Evolutionary conservation across 2,888 invertebrate species (phyloP), one percentile per base, ranked within the genome.

Genomic region (Zele albiditarsus): DNA sequence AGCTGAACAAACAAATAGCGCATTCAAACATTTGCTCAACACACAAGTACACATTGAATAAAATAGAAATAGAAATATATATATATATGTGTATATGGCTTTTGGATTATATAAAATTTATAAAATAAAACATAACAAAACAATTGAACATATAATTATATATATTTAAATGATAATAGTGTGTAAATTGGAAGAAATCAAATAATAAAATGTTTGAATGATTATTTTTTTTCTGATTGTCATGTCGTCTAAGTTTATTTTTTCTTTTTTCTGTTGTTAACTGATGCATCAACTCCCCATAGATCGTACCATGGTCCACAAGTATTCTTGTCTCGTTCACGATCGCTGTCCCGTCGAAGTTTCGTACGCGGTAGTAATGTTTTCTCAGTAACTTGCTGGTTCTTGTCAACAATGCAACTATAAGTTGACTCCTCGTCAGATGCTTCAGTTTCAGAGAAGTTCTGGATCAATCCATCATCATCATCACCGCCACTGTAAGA

Each of bases 261-360:
- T 42, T 87, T 86, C 80, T 87, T 87, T 77, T 89, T 88, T 78
- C 91, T 92, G 84, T 92, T 92, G 87, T 91, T 91, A 82, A 93
- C 92, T 38, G 93, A 93, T 58, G 93, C 91, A 89, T 95, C 95
- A 74, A 93, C 91, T 38, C 94, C 96, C 96, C 96, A 96, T 78
- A 96, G 91, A 89, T 96, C 96, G 86, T 96, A 96, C 96, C 96
- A 96, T 0, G 96, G 96, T 0, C 96, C 96, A 87, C 95, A 96
- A 80, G 93, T 94, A 84, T 95, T 95, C 53, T 87, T 87, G 12
- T 81, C 90, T 84, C 82, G 87, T 84, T 91, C 84, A 83, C 85
- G 81, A 86, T 90, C 85, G 85, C 89, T 80, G 85, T 91, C 86
- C 84, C 94, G 93, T 69, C 93, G 89, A 65, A 94, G 89, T 86